A percentile compares a stretch with the other conserved stretches of the same genome.
phyloP scores from a whole-genome alignment of 2,113 vertebrate genomes.

The Alces alces region DNA sequence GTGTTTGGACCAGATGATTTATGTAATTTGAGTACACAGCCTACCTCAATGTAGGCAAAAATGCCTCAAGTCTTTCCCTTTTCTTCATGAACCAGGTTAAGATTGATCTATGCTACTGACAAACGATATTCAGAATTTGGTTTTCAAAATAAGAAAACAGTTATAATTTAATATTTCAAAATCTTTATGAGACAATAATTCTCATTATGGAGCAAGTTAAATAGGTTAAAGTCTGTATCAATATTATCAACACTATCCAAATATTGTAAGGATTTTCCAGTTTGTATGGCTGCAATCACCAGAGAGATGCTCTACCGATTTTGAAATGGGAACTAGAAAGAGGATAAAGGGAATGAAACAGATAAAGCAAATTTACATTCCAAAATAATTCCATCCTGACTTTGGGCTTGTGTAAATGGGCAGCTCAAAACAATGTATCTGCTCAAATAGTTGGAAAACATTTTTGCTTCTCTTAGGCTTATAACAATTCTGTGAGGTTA shows the following conservation, averaged over 20 bases:
- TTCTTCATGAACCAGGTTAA: conserved; percentile 12
- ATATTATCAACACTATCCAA: not conserved
- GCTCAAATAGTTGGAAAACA: not conserved
- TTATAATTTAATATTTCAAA: conserved; percentile 25
- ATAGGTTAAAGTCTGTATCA: not conserved
- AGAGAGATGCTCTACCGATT: not conserved
- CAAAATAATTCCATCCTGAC: not conserved
- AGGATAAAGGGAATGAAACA: not conserved
- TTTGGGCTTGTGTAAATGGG: not conserved
- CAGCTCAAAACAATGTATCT: not conserved
- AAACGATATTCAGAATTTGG: not conserved
- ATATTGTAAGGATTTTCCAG: not conserved
- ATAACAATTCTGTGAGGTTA: not conserved
- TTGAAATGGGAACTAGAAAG: conserved; percentile 13
- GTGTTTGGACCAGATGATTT: not conserved
- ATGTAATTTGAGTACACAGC: not conserved
- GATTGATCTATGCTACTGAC: not conserved
- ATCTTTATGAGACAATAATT: not conserved
- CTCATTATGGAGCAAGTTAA: not conserved
- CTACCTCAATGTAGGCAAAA: not conserved
- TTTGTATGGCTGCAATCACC: not conserved
- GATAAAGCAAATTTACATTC: not conserved
- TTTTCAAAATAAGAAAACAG: conserved; percentile 28
- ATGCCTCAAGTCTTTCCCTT: not conserved
- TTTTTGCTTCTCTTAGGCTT: conserved; percentile 1